A percentile compares a stretch with the other conserved stretches of the same genome.
phyloP scores from a whole-genome alignment of 2,888 invertebrate genomes.

The Sinodicranocentrus sp. region DNA sequence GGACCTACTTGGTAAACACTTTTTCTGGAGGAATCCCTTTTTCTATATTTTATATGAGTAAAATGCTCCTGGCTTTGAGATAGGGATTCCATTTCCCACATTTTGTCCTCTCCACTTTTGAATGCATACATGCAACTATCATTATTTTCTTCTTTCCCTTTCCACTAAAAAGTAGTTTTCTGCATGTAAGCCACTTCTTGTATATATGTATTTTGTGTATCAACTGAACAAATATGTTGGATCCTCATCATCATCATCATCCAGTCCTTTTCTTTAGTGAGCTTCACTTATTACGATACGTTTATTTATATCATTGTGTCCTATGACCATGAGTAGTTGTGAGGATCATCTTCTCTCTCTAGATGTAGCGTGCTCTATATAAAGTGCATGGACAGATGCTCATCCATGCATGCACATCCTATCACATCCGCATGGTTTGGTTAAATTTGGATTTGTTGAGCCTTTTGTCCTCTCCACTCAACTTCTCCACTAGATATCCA shows the following conservation, averaged over 20 bases:
- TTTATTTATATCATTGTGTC: no score
- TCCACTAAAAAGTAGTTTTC: background rate
- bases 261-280: background rate
- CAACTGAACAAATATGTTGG: slow-evolving; percentile 16
- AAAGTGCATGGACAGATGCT: slow-evolving; percentile 18
- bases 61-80: slow-evolving; percentile 8
- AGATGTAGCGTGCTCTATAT: background rate
- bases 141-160: slow-evolving; percentile 10
- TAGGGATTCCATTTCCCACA: slow-evolving; percentile 19
- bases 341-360: no score
- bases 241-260: slow-evolving; percentile 7
- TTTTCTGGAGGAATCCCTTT: slow-evolving; percentile 12
- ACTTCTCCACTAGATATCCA: slow-evolving; percentile 13
- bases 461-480: slow-evolving; percentile 41
- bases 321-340: no score
- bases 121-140: slow-evolving; percentile 30
- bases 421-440: slow-evolving; percentile 39
- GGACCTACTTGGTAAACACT: slow-evolving; percentile 5
- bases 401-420: slow-evolving; percentile 41
- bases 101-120: slow-evolving; percentile 15
- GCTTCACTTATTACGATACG: no score
- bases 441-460: slow-evolving; percentile 35
- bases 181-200: no score
- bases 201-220: background rate
- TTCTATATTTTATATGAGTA: slow-evolving; percentile 6